Conservation (phyloP, 2,888 invertebrate species). For the Geophilus truncorum region DNA sequence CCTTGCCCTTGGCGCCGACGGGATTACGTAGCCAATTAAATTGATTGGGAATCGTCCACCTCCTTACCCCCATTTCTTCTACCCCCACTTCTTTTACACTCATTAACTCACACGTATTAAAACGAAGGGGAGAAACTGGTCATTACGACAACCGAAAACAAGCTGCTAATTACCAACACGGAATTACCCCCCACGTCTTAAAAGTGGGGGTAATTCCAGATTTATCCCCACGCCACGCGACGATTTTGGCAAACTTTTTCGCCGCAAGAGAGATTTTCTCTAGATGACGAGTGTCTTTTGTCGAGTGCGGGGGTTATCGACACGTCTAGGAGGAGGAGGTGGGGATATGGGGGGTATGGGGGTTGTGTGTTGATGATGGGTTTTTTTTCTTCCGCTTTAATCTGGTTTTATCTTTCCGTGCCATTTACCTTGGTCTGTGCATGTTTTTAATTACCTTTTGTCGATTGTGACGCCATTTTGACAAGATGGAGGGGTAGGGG, state of each 20-base stretch:
- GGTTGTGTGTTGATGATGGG: slow-evolving; percentile 1
- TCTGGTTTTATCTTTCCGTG: slow-evolving; percentile 30
- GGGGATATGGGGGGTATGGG: neutral
- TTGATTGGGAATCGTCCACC: slow-evolving; percentile 25
- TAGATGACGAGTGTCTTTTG: neutral
- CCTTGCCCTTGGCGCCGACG: slow-evolving; percentile 18
- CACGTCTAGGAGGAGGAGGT: neutral
- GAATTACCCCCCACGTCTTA: too few relatives aligned
- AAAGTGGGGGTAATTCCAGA: too few relatives aligned
- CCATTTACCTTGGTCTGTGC: slow-evolving; percentile 30
- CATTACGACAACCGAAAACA: neutral
- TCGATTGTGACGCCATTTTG: slow-evolving; percentile 21
- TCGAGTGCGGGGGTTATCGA: neutral
- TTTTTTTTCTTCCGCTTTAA: neutral
- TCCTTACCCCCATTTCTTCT: neutral
- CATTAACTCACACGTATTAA: neutral
- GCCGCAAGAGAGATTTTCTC: too few relatives aligned
- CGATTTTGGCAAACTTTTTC: too few relatives aligned
- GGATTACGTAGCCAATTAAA: slow-evolving; percentile 30
- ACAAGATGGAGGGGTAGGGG: slow-evolving; percentile 1
- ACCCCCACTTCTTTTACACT: neutral
- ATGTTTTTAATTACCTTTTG: slow-evolving; percentile 30
- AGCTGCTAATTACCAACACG: too few relatives aligned
- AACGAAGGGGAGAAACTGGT: neutral
- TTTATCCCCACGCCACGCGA: too few relatives aligned